Conservation (phyloP, 2,797 vertebrate genomes). For the Gymnopithys bicolor region DNA sequence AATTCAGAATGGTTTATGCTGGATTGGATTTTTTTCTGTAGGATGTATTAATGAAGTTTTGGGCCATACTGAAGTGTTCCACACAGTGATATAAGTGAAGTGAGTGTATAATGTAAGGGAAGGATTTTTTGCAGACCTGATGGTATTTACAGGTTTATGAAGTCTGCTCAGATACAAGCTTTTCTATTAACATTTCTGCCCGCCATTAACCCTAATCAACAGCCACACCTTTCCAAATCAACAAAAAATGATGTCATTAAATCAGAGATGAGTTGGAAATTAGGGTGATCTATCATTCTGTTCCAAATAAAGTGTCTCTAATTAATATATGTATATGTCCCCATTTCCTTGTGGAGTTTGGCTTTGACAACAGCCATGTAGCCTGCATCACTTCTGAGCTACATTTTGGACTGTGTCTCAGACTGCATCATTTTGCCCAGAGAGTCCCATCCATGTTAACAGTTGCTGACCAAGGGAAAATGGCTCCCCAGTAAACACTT, state of each 20-base stretch:
- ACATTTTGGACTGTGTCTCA: neutral
- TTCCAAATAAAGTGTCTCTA: neutral
- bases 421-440: neutral
- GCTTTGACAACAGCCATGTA: neutral
- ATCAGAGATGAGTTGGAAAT: neutral
- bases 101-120: neutral
- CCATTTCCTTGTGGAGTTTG: neutral
- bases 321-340: neutral
- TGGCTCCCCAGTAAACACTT: too few species aligned
- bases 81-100: neutral
- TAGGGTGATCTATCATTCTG: neutral
- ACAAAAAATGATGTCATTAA: neutral
- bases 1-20: neutral
- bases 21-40: neutral
- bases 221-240: neutral
- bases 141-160: neutral
- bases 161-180: neutral
- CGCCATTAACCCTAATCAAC: neutral
- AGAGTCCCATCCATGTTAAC: neutral
- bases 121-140: neutral
- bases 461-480: too few species aligned
- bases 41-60: neutral
- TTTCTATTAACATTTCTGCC: neutral
- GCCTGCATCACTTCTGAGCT: neutral
- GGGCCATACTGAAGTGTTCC: fast-evolving